Evolutionary conservation across 2,113 vertebrate species (phyloP), one percentile per base, ranked within the genome.

Genomic region (Mohoua ochrocephala): DNA sequence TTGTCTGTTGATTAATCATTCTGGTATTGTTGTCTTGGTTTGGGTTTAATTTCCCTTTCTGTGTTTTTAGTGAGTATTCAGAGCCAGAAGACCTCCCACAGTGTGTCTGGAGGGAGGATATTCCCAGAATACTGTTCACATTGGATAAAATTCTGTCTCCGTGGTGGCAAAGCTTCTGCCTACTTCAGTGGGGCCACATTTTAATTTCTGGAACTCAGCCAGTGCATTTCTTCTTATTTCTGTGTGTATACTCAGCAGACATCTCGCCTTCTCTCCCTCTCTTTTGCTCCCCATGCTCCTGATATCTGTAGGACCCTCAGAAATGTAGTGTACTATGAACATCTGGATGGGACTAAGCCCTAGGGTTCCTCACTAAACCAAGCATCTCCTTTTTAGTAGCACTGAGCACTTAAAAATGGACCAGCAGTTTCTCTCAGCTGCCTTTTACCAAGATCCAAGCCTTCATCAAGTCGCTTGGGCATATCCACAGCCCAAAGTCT

Each of bases 51-150:
- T 95, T 95, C 53, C 49, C 31, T 89, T 87, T 77, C 39, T 73
- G 37, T 80, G 39, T 88, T 91, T 93, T 60, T 68, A 85, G 45
- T 45, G 67, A 69, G 54, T 56, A 52, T 80, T 74, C 56, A 68
- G 63, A 92, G 89, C 70, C 79, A 96, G 42, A 61, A 83, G 59
- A 74, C 90, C 88, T 96, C 95, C 87, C 71, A 93, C 90, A 90
- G 60, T 42, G 90, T 91, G 79, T 83, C 92, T 90, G 70, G 87
- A 88, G 75, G 89, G 63, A 84, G 33, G 22, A 35, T 91, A 54
- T 86, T 95, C 87, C 85, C 95, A 90, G 54, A 95, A 47, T 52
- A 16, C 50, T 86, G 35, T 74, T 95, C 79, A 35, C 39, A 68
- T 68, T 1, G 75, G 71, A 22, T 80, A 47, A 74, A 90, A 76